Conservation (phyloP, 2,888 invertebrate species). For the Muschampia plurimacula region DNA sequence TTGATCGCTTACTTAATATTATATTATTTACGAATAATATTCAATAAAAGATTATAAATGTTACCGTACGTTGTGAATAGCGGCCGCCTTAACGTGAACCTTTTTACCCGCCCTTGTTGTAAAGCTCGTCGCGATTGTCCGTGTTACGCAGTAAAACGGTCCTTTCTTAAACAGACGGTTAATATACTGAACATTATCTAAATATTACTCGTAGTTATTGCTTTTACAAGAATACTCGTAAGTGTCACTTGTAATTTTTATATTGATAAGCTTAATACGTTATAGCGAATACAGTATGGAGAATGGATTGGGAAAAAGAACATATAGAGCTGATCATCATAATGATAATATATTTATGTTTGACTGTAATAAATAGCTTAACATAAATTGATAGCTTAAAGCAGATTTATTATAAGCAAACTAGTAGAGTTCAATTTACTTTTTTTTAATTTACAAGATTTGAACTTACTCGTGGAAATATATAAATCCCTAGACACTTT, state of each 20-base stretch:
- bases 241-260: constrained; percentile 48
- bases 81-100: constrained; percentile 68
- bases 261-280: constrained; percentile 48
- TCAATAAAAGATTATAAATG: not conserved
- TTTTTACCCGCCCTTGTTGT: constrained; percentile 81
- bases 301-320: not conserved
- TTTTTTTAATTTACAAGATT: too few relatives aligned
- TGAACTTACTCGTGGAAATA: too few relatives aligned
- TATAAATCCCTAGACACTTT: too few relatives aligned
- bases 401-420: not conserved
- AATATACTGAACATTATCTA: constrained; percentile 57
- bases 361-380: not conserved
- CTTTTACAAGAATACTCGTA: constrained; percentile 24
- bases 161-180: constrained; percentile 70
- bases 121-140: constrained; percentile 81
- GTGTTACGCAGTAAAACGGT: constrained; percentile 81
- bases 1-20: not conserved
- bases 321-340: not conserved
- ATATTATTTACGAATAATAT: not conserved
- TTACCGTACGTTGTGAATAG: constrained; percentile 57
- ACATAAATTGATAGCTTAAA: not conserved
- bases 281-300: not conserved
- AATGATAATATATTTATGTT: not conserved
- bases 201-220: constrained; percentile 25
- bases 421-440: too few relatives aligned